Evolutionary conservation across 2,797 vertebrate species (phyloP).

Genomic region (Danio choprae): DNA sequence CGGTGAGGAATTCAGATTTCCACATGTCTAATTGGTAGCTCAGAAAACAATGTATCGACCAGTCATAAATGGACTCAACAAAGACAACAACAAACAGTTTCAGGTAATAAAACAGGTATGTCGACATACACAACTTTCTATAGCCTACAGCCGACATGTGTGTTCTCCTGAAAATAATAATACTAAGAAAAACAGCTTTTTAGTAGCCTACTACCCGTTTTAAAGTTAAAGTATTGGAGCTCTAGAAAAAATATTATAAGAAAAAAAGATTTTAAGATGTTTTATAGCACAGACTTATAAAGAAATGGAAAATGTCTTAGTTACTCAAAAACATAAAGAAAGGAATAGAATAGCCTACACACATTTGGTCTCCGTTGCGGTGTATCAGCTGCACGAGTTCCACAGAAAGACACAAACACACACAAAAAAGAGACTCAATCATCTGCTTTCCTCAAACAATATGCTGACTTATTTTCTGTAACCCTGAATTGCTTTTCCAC

Average conservation of each 20-base stretch:
- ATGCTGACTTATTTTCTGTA: background rate
- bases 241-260: too few species aligned
- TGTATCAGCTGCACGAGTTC: conserved; percentile 22
- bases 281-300: background rate
- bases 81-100: conserved; percentile 4
- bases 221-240: too few species aligned
- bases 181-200: background rate
- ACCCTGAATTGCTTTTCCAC: background rate
- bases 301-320: background rate
- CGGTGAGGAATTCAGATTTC: background rate
- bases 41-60: conserved; percentile 19
- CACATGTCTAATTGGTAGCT: background rate
- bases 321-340: background rate
- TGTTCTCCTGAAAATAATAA: background rate
- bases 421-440: background rate
- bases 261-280: too few species aligned
- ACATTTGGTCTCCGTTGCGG: background rate
- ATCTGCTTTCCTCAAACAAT: background rate
- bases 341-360: background rate
- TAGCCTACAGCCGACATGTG: background rate
- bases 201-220: background rate
- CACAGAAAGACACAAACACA: background rate
- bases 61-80: conserved; percentile 7
- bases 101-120: conserved; percentile 12
- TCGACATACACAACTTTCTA: background rate